These are phyloP conservation scores for Larimichthys polyactis DNA, from an alignment of 2,113 vertebrate species.

Conservation along the genomic window DNA sequence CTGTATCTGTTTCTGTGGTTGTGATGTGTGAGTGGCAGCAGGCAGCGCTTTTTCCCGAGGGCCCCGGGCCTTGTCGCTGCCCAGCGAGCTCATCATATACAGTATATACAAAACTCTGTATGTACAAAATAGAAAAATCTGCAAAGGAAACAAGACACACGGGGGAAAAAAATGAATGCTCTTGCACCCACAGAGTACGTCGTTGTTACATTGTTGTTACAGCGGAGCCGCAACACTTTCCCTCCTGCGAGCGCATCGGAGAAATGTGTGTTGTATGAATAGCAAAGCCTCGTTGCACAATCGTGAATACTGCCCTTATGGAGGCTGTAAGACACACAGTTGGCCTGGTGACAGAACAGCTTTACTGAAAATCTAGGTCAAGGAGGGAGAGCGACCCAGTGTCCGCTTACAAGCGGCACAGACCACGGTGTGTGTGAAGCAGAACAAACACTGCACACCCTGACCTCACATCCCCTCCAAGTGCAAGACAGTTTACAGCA, in stretches of 20 bases:
- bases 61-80: slow-evolving; percentile 92
- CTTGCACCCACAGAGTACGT: neutral
- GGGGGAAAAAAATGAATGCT: neutral
- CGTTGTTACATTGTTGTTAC: neutral
- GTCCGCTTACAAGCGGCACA: slow-evolving; percentile 70
- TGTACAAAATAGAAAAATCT: slow-evolving; percentile 99
- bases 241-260: neutral
- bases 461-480: slow-evolving; percentile 20
- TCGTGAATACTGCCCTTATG: slow-evolving; percentile 63
- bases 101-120: slow-evolving; percentile 99
- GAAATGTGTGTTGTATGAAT: slow-evolving; percentile 34
- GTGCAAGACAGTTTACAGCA: slow-evolving; percentile 1
- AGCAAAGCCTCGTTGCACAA: slow-evolving; percentile 64
- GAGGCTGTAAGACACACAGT: slow-evolving; percentile 56
- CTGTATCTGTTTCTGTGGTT: slow-evolving; percentile 97
- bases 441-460: slow-evolving; percentile 55
- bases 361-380: slow-evolving; percentile 78
- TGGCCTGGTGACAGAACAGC: slow-evolving; percentile 64
- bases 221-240: neutral
- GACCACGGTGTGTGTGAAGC: slow-evolving; percentile 34
- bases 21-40: slow-evolving; percentile 87
- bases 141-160: slow-evolving; percentile 67
- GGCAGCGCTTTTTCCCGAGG: slow-evolving; percentile 94
- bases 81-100: slow-evolving; percentile 99
- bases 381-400: slow-evolving; percentile 67